phyloP scores from a whole-genome alignment of 1,140 invertebrate species.

The Piezodorus guildinii region DNA sequence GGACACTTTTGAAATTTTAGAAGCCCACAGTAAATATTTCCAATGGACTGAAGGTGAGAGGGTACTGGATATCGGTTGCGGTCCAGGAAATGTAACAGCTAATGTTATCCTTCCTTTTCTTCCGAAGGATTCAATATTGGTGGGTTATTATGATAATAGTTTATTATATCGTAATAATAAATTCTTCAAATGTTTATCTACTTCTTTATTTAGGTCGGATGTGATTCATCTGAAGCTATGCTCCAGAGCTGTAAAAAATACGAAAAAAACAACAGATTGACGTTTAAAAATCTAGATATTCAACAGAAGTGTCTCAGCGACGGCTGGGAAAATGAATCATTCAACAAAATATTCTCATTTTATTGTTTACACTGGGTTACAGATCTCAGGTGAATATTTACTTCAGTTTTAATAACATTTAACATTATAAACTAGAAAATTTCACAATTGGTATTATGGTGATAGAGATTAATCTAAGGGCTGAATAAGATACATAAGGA shows the following conservation, averaged over 20 bases:
- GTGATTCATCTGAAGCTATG: neutral
- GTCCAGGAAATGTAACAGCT: neutral
- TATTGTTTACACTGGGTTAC: slow-evolving; percentile 74
- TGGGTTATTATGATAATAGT: neutral
- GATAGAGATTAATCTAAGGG: too few relatives aligned
- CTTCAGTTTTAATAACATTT: too few relatives aligned
- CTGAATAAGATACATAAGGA: too few relatives aligned
- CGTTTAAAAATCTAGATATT: neutral
- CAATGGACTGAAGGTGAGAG: neutral
- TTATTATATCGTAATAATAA: neutral
- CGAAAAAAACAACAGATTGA: neutral
- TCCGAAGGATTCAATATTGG: neutral
- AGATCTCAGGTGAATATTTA: slow-evolving; percentile 58
- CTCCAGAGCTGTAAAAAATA: neutral
- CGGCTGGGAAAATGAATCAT: slow-evolving; percentile 37
- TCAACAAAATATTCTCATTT: slow-evolving; percentile 64
- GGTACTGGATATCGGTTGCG: neutral
- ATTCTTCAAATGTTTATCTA: neutral
- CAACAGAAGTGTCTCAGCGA: slow-evolving; percentile 23
- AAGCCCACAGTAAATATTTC: neutral
- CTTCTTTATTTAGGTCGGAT: neutral
- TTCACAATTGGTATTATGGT: too few relatives aligned
- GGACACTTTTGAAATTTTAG: neutral
- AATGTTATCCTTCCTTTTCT: neutral
- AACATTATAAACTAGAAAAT: too few relatives aligned